phyloP scores from a whole-genome alignment of 2,113 vertebrate genomes.

The Fukomys damarensis region DNA sequence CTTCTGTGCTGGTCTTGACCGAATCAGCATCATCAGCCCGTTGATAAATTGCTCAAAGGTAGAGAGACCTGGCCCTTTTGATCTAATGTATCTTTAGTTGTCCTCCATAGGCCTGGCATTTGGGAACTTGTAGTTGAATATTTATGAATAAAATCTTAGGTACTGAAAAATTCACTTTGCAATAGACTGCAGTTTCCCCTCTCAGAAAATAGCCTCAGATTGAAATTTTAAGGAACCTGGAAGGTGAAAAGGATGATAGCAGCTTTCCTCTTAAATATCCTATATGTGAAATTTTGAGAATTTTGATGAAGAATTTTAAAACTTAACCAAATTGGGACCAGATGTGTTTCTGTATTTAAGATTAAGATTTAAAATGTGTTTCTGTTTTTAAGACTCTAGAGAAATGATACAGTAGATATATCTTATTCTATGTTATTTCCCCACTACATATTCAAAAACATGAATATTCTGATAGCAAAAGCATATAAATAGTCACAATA shows the following conservation, averaged over 20 bases:
- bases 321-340: constrained; percentile 8
- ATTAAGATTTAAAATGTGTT: not conserved
- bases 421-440: constrained; percentile 14
- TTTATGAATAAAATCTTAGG: constrained; percentile 10
- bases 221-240: not conserved
- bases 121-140: not conserved
- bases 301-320: constrained; percentile 37
- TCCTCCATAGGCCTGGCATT: not conserved
- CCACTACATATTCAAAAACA: constrained; percentile 18
- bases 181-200: not conserved
- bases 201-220: not conserved
- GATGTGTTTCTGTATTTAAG: constrained; percentile 33
- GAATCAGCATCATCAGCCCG: not conserved
- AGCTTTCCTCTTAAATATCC: not conserved
- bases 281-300: not conserved
- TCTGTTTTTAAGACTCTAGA: constrained; percentile 49
- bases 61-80: not conserved
- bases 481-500: not conserved
- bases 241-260: not conserved
- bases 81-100: not conserved
- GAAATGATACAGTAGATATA: constrained; percentile 22
- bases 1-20: not conserved
- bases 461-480: constrained; percentile 22
- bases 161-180: constrained; percentile 21
- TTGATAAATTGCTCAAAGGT: not conserved